Percentiles rank a stretch among this genome's conserved stretches.
Conservation (phyloP, 1,140 invertebrate genomes). For the Drosophila busckii region DNA sequence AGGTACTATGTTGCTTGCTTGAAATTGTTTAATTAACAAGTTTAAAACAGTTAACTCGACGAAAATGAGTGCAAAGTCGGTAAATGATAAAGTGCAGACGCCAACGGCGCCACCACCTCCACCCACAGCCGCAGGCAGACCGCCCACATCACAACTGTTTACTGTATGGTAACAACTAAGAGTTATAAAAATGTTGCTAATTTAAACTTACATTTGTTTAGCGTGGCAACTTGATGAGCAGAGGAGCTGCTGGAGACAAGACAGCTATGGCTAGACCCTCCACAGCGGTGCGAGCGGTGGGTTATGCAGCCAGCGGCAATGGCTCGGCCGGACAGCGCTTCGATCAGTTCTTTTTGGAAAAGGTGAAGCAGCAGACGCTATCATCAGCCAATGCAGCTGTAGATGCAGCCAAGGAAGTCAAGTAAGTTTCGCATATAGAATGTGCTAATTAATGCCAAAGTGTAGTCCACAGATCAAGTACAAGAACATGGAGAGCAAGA, state of each 20-base stretch:
- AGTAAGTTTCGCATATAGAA: constrained; percentile 50
- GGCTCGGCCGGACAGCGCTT: constrained; percentile 82
- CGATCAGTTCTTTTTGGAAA: constrained; percentile 88
- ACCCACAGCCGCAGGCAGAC: constrained; percentile 64
- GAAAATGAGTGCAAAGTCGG: no score
- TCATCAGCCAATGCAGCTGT: constrained; percentile 78
- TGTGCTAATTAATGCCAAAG: neutral
- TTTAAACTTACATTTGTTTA: neutral
- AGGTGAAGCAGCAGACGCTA: constrained; percentile 78
- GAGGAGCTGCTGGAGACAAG: constrained; percentile 56
- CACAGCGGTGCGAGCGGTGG: constrained; percentile 96
- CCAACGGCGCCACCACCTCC: constrained; percentile 47
- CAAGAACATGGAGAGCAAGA: constrained; percentile 88
- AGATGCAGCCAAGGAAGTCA: constrained; percentile 84
- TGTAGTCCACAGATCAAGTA: constrained; percentile 91
- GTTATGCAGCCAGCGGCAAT: constrained; percentile 88
- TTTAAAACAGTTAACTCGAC: no score
- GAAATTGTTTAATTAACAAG: no score
- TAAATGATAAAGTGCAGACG: no score
- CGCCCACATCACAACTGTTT: constrained; percentile 68
- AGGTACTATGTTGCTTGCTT: no score
- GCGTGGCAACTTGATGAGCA: constrained; percentile 68
- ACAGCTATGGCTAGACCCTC: constrained; percentile 85
- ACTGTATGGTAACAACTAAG: constrained; percentile 32
- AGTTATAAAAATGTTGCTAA: neutral